Evolutionary conservation across 1,140 invertebrate genomes (phyloP), one percentile per base, ranked within the genome.

Genomic region (Conopomorpha cramerella): DNA sequence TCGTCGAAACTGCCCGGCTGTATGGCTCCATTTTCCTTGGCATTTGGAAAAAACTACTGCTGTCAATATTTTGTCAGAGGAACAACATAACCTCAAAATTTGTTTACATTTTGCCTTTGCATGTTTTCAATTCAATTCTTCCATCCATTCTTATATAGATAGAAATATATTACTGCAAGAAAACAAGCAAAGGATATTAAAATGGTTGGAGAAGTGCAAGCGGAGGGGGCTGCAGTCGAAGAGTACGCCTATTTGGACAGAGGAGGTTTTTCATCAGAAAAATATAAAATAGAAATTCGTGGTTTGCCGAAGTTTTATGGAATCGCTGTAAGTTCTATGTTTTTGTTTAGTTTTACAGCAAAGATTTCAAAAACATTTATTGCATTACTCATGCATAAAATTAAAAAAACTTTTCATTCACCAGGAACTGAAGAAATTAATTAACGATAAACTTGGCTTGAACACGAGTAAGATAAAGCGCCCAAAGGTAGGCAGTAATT

Each of bases 251-350:
- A 93, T 62, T 78, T 91, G 31, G 81, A 90, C 11, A 79, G 88
- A 18, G 83, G 87, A 30, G 89, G 89, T 43, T 95, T 94, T 65
- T 93, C 92, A 0, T 93, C 92, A 0, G 94, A 96, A 77, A 91
- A 87, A 46, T 96, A 84, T 60, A 97, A 97, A 81, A 88, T 96
- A 36, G 91, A 95, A 82, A 74, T 97, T 7, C 82, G 84, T 35
- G 91, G 92, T 43, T 71, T 96, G 27, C 93, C 93, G 0, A 92
- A 88, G 49, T 89, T 85, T 73, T 92, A 91, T 68, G 91, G 92
- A 28, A 88, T 93, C 51, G 83, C 82, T 26, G 89, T 91, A 81
- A 81, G 80, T 77, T 30, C 32, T 28, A n/a, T n/a, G n/a, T n/a
- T n/a, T n/a, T n/a, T n/a, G n/a, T n/a, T n/a, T n/a, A n/a, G n/a